Percentiles rank a stretch among this genome's conserved stretches.
Evolutionary conservation across 2,113 vertebrate genomes (phyloP).

Genomic region (Takifugu bimaculatus): DNA sequence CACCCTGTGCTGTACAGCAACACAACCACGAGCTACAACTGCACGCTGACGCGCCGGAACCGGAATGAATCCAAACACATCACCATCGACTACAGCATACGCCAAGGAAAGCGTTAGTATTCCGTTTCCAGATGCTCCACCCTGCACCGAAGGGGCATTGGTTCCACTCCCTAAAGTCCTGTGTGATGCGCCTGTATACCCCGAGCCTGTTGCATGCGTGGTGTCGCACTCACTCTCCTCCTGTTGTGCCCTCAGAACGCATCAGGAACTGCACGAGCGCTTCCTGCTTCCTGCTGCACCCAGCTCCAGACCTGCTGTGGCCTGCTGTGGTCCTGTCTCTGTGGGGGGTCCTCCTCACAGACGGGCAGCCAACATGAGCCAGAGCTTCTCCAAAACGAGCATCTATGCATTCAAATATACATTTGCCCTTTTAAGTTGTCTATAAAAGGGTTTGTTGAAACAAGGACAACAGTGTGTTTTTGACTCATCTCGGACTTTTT

Average conservation of each 20-base stretch:
- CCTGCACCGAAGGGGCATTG: too few relatives aligned
- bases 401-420: too few relatives aligned
- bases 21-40: slow-evolving; percentile 15
- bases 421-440: too few relatives aligned
- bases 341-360: slow-evolving; percentile 18
- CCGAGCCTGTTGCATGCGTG: too few relatives aligned
- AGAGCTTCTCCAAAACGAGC: too few relatives aligned
- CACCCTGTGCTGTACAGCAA: accelerated
- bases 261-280: background rate
- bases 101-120: slow-evolving; percentile 24
- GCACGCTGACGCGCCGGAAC: background rate
- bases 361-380: background rate
- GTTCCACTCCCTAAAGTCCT: too few relatives aligned
- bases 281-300: slow-evolving; percentile 16
- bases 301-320: slow-evolving; percentile 20
- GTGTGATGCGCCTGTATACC: too few relatives aligned
- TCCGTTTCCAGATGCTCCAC: background rate
- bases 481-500: too few relatives aligned
- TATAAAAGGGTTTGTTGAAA: too few relatives aligned
- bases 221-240: background rate
- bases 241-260: background rate
- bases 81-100: slow-evolving; percentile 8
- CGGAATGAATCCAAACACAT: background rate
- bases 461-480: too few relatives aligned
- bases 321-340: slow-evolving; percentile 18